Percentiles rank a stretch among this genome's conserved stretches.
These are phyloP conservation scores for Neomorphus geoffroyi DNA, from an alignment of 2,797 vertebrate species.

Conservation along the genomic window DNA sequence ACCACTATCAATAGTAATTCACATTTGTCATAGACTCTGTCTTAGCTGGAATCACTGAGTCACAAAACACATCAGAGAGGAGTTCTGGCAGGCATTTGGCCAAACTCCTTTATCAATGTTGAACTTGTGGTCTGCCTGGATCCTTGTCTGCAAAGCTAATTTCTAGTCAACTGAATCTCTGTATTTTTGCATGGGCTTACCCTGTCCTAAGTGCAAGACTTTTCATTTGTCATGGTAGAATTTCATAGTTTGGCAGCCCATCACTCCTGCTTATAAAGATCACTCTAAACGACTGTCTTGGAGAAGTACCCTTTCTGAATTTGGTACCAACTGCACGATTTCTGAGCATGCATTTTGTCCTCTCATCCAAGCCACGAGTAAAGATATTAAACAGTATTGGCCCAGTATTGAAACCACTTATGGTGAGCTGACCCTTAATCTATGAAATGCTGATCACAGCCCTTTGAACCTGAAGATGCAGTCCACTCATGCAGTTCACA, in stretches of 20 bases:
- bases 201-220: not conserved
- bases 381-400: not conserved
- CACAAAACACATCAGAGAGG: not conserved
- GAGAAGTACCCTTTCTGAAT: not conserved
- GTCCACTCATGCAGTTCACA: not conserved
- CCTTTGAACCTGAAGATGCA: not conserved
- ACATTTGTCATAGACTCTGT: not conserved
- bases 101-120: not conserved
- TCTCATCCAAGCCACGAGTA: not conserved
- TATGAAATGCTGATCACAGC: not conserved
- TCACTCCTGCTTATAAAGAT: not conserved
- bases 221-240: not conserved
- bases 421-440: not conserved
- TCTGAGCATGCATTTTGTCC: not conserved
- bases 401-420: not conserved
- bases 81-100: not conserved
- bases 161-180: not conserved
- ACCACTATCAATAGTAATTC: not conserved
- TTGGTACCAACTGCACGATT: not conserved
- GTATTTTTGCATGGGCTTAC: not conserved
- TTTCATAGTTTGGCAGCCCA: not conserved
- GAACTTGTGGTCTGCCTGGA: not conserved
- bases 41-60: not conserved
- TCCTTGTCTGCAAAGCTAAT: not conserved
- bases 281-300: not conserved